Evolutionary conservation across 2,797 vertebrate species (phyloP).

Genomic region (Sebastolobus altivelis): DNA sequence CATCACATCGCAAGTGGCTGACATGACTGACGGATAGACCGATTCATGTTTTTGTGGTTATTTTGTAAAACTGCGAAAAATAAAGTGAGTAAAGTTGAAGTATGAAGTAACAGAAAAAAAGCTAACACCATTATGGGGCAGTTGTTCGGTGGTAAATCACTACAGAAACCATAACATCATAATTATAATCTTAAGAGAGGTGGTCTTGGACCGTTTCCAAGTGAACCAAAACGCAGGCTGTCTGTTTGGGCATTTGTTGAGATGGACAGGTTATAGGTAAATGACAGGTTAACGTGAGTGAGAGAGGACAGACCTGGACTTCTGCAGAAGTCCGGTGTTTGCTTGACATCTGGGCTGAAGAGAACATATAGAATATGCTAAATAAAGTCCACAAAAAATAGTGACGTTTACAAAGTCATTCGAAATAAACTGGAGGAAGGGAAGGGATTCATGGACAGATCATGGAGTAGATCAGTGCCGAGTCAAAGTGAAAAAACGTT

Average conservation of each 20-base stretch:
- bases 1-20: conserved; percentile 2
- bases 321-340: neutral
- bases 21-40: neutral
- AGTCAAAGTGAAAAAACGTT: neutral
- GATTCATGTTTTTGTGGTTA: neutral
- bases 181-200: too few relatives aligned
- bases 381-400: too few relatives aligned
- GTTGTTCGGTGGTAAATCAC: neutral
- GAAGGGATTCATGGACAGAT: neutral
- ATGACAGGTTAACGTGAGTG: neutral
- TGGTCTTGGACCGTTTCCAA: too few relatives aligned
- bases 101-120: conserved; percentile 1
- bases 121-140: neutral
- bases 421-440: neutral
- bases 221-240: too few relatives aligned
- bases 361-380: neutral
- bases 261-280: too few relatives aligned
- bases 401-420: neutral
- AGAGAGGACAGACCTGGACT: neutral
- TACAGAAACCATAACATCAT: neutral
- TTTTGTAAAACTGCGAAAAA: conserved; percentile 20
- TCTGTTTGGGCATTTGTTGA: too few relatives aligned
- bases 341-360: neutral
- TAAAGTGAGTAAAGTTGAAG: conserved; percentile 2
- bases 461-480: neutral